Percentiles rank a stretch among this genome's conserved stretches.
Evolutionary conservation across 2,797 vertebrate genomes (phyloP).

Genomic region (Craterocephalus amniculus): DNA sequence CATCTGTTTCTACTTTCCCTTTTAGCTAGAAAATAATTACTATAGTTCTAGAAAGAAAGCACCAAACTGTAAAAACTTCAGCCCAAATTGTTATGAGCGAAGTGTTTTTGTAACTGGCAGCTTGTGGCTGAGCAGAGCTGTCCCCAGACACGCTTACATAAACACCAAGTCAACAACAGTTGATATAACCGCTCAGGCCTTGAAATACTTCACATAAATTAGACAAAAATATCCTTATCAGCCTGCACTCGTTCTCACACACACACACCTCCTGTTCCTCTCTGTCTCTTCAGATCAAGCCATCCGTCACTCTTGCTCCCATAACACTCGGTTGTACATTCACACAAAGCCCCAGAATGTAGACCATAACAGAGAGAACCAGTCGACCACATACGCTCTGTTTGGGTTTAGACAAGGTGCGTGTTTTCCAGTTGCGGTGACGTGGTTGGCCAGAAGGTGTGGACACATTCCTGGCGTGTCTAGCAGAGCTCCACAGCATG

Average conservation of each 20-base stretch:
- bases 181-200: conserved; percentile 58
- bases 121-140: conserved; percentile 16
- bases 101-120: conserved; percentile 2
- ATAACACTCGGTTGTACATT: conserved; percentile 67
- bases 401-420: conserved; percentile 60
- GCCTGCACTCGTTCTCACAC: conserved; percentile 31
- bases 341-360: conserved; percentile 70
- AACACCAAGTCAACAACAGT: conserved; percentile 31
- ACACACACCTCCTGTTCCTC: conserved; percentile 25
- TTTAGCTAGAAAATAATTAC: background rate
- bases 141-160: conserved; percentile 17
- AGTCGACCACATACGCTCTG: conserved; percentile 47
- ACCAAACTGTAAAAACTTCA: conserved; percentile 6
- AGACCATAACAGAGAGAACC: conserved; percentile 71
- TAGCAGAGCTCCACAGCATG: conserved; percentile 39
- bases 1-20: background rate
- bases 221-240: conserved; percentile 75
- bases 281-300: conserved; percentile 60
- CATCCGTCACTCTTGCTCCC: conserved; percentile 64
- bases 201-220: conserved; percentile 72
- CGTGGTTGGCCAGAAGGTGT: conserved; percentile 69
- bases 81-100: background rate
- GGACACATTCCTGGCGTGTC: conserved; percentile 75
- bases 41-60: background rate
- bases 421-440: conserved; percentile 56